Base-by-base conservation (phyloP, 37 sponge, comb jelly and placozoan species). In the Geodia barretti region DNA sequence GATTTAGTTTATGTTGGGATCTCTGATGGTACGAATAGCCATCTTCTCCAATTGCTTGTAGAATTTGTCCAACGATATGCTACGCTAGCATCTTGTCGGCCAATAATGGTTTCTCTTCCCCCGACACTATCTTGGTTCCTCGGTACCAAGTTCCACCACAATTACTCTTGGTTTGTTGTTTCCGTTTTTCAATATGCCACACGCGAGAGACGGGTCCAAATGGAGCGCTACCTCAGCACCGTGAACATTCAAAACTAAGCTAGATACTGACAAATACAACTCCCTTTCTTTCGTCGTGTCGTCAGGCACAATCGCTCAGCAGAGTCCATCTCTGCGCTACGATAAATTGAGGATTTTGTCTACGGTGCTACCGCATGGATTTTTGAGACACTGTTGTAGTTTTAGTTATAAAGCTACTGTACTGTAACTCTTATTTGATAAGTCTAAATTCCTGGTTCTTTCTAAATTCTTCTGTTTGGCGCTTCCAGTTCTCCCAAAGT, bases 171-270 rank as follows among this genome's bases (percentile, higher is more conserved):
- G n/a, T n/a, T 17, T 14, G 7, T 74, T 74, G 3, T 29, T 17
- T 26, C 75, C 75, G 8, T 29, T 59, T 17, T 26, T 41, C 75
- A 38, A 42, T 72, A 24, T 39, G 72, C 41, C 17, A 37, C 42
- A 20, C 39, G 72, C 26, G n/a, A n/a, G n/a, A n/a, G 58, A 35
- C 19, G 14, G 32, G 14, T n/a, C 59, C 75, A 74, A 54, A 23
- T 59, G 20, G 32, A 60, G 25, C 33, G 32, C 37, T 74, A 35
- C 75, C 14, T 29, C 75, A 60, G 58, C 21, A 32, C 34, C 58
- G 75, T n/a, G 59, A 31, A 74, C 14, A 4, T 74, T 74, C 75
- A 74, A 74, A 34, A 74, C 39, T 1, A 14, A 59, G 34, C 34
- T 74, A 17, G 75, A 74, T 74, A 21, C 60, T n/a, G 58, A 30